A percentile compares a stretch with the other conserved stretches of the same genome.
Evolutionary conservation across 2,113 vertebrate genomes (phyloP).

Genomic region (Anhinga anhinga): DNA sequence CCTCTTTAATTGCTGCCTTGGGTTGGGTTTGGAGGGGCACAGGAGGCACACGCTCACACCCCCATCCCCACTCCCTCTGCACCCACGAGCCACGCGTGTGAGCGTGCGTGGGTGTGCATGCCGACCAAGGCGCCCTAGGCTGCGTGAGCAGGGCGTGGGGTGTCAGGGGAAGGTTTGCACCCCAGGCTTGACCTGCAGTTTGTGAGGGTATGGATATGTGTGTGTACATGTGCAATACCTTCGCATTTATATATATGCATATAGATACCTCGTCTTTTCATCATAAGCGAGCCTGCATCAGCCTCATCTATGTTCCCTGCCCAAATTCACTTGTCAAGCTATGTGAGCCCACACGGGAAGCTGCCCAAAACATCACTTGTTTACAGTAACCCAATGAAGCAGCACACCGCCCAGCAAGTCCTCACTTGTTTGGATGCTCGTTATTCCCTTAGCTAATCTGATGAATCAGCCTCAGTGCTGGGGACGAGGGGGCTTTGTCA

Average conservation of each 20-base stretch:
- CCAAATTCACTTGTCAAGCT: not conserved
- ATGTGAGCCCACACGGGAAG: rapidly evolving
- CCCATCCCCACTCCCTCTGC: not conserved
- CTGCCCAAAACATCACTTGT: not conserved
- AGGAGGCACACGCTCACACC: not conserved
- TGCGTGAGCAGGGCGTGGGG: rapidly evolving
- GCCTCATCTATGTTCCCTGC: not conserved
- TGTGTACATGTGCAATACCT: not conserved
- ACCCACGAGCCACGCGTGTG: rapidly evolving
- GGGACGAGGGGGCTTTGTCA: not conserved
- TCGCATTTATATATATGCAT: rapidly evolving
- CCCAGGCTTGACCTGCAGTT: not conserved
- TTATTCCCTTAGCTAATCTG: not conserved
- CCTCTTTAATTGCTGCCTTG: not conserved
- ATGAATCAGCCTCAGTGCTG: rapidly evolving
- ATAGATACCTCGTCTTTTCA: rapidly evolving
- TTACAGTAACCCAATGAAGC: not conserved
- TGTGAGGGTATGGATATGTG: too few species aligned
- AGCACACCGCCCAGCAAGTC: not conserved
- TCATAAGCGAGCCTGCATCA: not conserved
- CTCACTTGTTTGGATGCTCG: not conserved
- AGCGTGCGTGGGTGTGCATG: rapidly evolving
- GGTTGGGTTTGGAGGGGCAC: rapidly evolving
- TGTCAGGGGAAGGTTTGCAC: not conserved
- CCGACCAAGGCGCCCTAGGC: rapidly evolving